Evolutionary conservation across 2,797 vertebrate genomes (phyloP).

Genomic region (Dallia pectoralis): DNA sequence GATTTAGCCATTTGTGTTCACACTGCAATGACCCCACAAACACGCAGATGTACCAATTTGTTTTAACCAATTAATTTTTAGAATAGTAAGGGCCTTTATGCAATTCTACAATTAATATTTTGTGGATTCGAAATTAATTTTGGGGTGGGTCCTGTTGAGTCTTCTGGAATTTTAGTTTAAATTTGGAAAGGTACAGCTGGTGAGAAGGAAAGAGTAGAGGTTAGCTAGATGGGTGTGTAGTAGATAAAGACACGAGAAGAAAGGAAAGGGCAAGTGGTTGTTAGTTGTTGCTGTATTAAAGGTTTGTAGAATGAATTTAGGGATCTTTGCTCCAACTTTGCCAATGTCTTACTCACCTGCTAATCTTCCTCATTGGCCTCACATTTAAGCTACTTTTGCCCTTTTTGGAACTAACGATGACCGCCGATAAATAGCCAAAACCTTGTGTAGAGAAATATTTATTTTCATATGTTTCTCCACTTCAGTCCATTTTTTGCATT

Average conservation of each 20-base stretch:
- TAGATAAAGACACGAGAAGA: constrained; percentile 29
- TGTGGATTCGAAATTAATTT: neutral
- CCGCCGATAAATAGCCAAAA: constrained; percentile 2
- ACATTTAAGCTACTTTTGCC: neutral
- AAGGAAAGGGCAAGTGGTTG: constrained; percentile 51
- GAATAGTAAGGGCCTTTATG: constrained; percentile 15
- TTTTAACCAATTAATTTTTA: constrained; percentile 24
- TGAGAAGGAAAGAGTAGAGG: constrained; percentile 32
- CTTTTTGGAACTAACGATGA: neutral
- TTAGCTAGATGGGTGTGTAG: constrained; percentile 13
- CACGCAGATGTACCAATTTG: constrained; percentile 19
- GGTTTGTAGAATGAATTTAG: constrained; percentile 49
- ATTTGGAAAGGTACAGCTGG: constrained; percentile 36
- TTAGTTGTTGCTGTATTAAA: constrained; percentile 58
- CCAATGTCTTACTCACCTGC: constrained; percentile 45
- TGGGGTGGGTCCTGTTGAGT: neutral
- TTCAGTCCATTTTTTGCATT: constrained; percentile 17
- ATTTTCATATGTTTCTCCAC: constrained; percentile 28
- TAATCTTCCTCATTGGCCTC: constrained; percentile 27
- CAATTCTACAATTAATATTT: neutral
- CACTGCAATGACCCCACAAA: constrained; percentile 25
- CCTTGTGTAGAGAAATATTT: neutral
- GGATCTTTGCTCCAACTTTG: constrained; percentile 45
- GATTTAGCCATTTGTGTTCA: constrained; percentile 37
- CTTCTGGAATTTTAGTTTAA: constrained; percentile 6